phyloP scores from a whole-genome alignment of 2,797 vertebrate genomes.

The Gorsachius magnificus region DNA sequence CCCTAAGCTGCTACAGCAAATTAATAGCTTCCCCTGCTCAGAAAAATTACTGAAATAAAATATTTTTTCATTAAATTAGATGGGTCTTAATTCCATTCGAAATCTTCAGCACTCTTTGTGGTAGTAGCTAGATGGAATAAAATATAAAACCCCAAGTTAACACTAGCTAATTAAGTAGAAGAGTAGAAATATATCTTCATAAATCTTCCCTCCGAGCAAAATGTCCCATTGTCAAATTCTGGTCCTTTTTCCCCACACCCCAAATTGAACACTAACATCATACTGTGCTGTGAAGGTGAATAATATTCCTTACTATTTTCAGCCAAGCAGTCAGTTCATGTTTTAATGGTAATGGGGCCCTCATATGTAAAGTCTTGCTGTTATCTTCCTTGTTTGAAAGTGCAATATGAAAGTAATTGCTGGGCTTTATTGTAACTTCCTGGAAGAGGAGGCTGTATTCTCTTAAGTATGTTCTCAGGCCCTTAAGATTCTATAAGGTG shows the following conservation, averaged over 20 bases:
- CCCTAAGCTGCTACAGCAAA: background rate
- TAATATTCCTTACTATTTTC: background rate
- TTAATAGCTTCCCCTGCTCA: background rate
- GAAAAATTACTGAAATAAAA: background rate
- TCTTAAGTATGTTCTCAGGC: background rate
- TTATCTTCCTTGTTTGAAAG: background rate
- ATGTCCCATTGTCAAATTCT: background rate
- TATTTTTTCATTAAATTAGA: background rate
- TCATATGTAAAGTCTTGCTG: background rate
- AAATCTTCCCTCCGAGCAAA: background rate
- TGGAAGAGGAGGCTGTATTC: background rate
- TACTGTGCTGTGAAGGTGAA: background rate
- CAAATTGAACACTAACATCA: background rate
- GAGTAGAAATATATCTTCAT: background rate
- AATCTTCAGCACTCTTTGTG: background rate
- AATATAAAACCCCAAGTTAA: background rate
- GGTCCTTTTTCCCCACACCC: background rate
- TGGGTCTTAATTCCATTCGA: background rate
- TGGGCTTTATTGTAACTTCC: background rate
- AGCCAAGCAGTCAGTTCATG: background rate
- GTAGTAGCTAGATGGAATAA: background rate
- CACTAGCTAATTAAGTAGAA: background rate
- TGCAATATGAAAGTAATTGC: background rate
- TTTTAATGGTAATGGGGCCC: background rate
- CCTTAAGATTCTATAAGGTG: background rate